Conservation (phyloP, 35 echinoderm and acorn worm species). For the Chiridota heheva region DNA sequence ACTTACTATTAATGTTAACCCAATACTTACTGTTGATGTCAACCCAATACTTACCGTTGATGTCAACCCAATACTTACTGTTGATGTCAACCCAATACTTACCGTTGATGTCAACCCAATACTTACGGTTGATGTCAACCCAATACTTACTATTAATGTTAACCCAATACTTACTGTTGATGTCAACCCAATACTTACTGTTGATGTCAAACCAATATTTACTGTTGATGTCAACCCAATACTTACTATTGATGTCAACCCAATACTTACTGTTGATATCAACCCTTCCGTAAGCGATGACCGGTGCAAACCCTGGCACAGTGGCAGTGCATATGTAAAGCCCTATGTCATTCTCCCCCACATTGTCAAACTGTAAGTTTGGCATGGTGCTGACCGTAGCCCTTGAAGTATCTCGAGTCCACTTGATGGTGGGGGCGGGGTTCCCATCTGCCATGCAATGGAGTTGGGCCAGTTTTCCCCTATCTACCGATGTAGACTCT, state of each 20-base stretch:
- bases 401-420: slow-evolving; percentile 73
- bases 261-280: slow-evolving; percentile 70
- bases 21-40: no score
- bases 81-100: no score
- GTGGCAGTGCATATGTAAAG: slow-evolving; percentile 62
- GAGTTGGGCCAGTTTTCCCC: slow-evolving; percentile 66
- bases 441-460: slow-evolving; percentile 80
- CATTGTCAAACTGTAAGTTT: slow-evolving; percentile 78
- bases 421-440: slow-evolving; percentile 79
- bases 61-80: no score
- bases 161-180: no score
- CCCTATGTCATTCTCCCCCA: slow-evolving; percentile 58
- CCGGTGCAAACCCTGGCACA: slow-evolving; percentile 69
- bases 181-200: no score
- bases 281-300: slow-evolving; percentile 52
- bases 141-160: no score
- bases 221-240: no score
- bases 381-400: slow-evolving; percentile 91
- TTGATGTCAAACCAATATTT: no score
- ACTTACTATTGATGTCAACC: neutral
- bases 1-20: no score
- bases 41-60: no score
- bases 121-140: no score
- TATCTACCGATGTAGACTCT: slow-evolving; percentile 59
- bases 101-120: no score